Evolutionary conservation across 1,140 invertebrate genomes (phyloP).

Genomic region (Maniola jurtina): DNA sequence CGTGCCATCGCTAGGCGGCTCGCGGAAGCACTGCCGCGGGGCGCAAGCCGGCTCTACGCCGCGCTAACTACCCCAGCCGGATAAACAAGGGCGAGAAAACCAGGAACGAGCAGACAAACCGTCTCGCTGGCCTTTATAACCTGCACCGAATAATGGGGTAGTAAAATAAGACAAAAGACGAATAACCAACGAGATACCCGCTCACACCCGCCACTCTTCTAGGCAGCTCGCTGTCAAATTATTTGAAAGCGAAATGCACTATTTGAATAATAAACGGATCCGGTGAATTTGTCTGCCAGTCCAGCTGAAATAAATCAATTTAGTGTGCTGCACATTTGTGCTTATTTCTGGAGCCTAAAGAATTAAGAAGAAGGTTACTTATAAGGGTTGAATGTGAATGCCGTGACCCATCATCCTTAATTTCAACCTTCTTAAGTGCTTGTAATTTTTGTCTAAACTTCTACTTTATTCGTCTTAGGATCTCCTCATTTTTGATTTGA

Average conservation of each 20-base stretch:
- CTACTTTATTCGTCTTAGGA: no score
- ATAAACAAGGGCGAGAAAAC: constrained; percentile 75
- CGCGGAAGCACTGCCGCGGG: constrained; percentile 70
- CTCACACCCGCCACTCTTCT: constrained; percentile 35
- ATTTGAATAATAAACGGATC: constrained; percentile 44
- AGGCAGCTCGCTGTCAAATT: constrained; percentile 51
- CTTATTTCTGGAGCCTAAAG: no score
- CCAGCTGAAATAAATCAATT: background rate
- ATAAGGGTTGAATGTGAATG: no score
- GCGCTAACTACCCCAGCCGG: constrained; percentile 64
- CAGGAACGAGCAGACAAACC: constrained; percentile 74
- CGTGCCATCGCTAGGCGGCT: constrained; percentile 68
- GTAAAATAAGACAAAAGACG: constrained; percentile 74
- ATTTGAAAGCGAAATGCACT: constrained; percentile 33
- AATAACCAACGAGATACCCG: constrained; percentile 46
- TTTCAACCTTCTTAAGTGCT: no score
- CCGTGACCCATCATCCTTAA: no score
- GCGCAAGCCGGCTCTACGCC: constrained; percentile 47
- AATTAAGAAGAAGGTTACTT: no score
- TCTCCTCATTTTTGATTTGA: no score
- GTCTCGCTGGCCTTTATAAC: constrained; percentile 71
- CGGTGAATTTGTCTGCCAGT: constrained; percentile 8
- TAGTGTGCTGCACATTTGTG: no score
- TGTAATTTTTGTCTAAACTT: no score
- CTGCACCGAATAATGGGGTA: constrained; percentile 57